A percentile compares a stretch with the other conserved stretches of the same genome.
phyloP scores from a whole-genome alignment of 2,113 vertebrate genomes.

The Caloenas nicobarica region DNA sequence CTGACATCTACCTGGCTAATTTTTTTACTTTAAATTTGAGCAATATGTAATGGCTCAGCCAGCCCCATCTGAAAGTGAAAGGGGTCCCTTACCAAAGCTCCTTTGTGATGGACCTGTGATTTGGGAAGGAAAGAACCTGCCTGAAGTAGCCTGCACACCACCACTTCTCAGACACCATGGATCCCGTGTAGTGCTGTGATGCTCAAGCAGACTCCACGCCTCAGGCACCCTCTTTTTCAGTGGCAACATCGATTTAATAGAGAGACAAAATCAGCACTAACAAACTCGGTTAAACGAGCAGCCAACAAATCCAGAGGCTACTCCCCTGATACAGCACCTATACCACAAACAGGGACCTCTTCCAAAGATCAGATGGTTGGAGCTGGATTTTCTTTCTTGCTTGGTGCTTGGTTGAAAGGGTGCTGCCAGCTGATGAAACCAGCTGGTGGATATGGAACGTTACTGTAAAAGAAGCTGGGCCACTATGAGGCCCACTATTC shows the following conservation, averaged over 20 bases:
- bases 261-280: background rate
- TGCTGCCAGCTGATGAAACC: background rate
- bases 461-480: background rate
- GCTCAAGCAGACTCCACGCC: background rate
- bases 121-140: background rate
- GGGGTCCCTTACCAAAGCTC: background rate
- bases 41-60: background rate
- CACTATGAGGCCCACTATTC: too few species aligned
- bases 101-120: background rate
- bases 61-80: background rate
- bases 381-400: background rate
- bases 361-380: background rate
- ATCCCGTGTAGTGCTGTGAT: fast-evolving
- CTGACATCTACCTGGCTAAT: background rate
- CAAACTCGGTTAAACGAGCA: background rate
- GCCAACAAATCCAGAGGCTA: background rate
- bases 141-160: background rate
- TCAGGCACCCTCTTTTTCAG: background rate
- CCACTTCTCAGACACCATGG: fast-evolving
- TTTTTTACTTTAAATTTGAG: background rate
- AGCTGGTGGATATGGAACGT: background rate
- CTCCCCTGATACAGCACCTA: background rate
- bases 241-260: background rate
- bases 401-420: background rate
- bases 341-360: background rate